Conservation (phyloP, 1,140 invertebrate species). For the Phenacoccus solenopsis region DNA sequence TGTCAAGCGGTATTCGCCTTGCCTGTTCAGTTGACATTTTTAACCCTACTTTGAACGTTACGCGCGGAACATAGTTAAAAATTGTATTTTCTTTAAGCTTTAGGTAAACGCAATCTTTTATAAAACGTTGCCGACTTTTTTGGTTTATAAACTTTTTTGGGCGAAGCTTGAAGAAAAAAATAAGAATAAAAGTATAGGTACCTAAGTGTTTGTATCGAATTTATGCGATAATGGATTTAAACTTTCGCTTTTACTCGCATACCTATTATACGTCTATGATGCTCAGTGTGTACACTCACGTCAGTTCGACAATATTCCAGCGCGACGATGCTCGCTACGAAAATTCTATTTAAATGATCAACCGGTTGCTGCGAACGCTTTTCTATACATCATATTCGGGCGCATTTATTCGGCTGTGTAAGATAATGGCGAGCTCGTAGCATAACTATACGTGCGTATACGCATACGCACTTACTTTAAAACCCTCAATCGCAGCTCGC, state of each 20-base stretch:
- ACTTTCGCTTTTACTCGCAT: not conserved
- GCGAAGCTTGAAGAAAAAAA: not conserved
- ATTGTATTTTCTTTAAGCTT: conserved; percentile 3
- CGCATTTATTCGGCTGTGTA: too few relatives aligned
- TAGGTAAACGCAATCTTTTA: conserved; percentile 2
- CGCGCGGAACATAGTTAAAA: not conserved
- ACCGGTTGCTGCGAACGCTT: too few relatives aligned
- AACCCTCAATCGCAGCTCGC: too few relatives aligned
- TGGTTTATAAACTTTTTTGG: not conserved
- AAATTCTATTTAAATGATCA: not conserved
- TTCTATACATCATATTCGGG: too few relatives aligned
- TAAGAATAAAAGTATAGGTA: too few relatives aligned
- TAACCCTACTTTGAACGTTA: conserved; percentile 5
- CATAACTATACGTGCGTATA: too few relatives aligned
- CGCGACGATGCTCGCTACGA: not conserved
- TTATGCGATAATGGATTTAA: not conserved
- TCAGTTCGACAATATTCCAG: not conserved
- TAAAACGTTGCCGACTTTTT: not conserved
- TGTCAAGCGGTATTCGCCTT: conserved; percentile 14
- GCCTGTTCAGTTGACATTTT: conserved; percentile 8
- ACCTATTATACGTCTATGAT: too few relatives aligned
- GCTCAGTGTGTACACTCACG: too few relatives aligned
- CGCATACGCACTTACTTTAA: too few relatives aligned
- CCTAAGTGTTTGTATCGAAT: not conserved
- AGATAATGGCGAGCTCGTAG: too few relatives aligned